Conservation (phyloP, 1,140 invertebrate species). For the Drosophila pectinifera region DNA sequence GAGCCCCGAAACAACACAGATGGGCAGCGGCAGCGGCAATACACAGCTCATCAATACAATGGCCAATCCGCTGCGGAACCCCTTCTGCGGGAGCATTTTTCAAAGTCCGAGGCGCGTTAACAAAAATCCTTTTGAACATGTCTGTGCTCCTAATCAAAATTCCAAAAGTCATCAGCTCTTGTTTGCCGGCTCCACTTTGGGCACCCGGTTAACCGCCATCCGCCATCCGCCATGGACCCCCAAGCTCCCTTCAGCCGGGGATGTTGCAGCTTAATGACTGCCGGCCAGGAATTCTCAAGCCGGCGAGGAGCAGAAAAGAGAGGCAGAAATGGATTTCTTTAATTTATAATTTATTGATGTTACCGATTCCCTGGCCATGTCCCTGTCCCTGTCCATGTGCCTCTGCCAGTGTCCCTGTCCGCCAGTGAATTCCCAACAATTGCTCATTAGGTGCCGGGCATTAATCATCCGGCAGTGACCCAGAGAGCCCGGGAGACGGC, state of each 20-base stretch:
- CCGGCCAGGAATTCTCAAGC: conserved; percentile 73
- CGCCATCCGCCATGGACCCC: conserved; percentile 9
- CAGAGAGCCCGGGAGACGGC: conserved; percentile 41
- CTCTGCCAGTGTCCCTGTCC: conserved; percentile 14
- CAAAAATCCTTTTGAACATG: conserved; percentile 83
- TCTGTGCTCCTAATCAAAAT: conserved; percentile 83
- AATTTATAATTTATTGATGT: conserved; percentile 84
- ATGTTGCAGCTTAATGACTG: conserved; percentile 71
- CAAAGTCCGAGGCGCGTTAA: conserved; percentile 81
- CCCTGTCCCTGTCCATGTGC: background rate
- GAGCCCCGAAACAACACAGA: conserved; percentile 45
- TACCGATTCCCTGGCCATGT: conserved; percentile 51
- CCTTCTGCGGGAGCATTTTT: conserved; percentile 60
- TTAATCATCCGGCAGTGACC: conserved; percentile 72
- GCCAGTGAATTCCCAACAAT: conserved; percentile 54
- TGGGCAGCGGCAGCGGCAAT: conserved; percentile 10
- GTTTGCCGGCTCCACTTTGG: conserved; percentile 57
- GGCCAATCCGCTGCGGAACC: conserved; percentile 47
- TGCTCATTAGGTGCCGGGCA: conserved; percentile 75
- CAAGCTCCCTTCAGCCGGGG: conserved; percentile 1
- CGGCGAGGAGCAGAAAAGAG: conserved; percentile 26
- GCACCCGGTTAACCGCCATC: conserved; percentile 42
- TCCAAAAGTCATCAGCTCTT: conserved; percentile 79
- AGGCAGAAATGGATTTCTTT: conserved; percentile 77
- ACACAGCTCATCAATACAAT: conserved; percentile 76